Conservation (phyloP, 2,797 vertebrate species). For the Tarsius wallacei region DNA sequence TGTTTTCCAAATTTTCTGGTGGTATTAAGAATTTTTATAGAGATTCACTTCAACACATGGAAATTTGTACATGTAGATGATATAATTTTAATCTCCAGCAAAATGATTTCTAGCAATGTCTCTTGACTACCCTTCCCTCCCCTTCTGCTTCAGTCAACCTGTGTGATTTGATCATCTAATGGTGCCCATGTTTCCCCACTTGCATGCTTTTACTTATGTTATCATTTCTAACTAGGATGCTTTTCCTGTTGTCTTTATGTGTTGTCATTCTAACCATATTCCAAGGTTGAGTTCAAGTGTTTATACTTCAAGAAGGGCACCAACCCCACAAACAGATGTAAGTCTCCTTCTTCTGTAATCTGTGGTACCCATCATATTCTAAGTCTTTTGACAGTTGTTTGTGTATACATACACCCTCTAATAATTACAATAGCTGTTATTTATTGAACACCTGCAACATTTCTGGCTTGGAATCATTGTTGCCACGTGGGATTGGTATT, state of each 20-base stretch:
- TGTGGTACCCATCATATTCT: not conserved
- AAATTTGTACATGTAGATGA: constrained; percentile 46
- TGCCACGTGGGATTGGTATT: not conserved
- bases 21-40: constrained; percentile 49
- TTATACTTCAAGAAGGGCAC: not conserved
- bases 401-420: not conserved
- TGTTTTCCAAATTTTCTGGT: constrained; percentile 81
- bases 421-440: not conserved
- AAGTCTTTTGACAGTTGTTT: not conserved
- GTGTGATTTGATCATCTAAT: not conserved
- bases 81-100: constrained; percentile 40
- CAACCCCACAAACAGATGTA: not conserved
- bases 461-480: not conserved
- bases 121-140: not conserved
- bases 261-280: constrained; percentile 48
- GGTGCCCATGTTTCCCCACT: not conserved
- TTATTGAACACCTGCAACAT: not conserved
- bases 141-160: not conserved
- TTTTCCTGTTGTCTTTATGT: constrained; percentile 12
- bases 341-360: not conserved
- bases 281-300: not conserved
- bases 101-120: constrained; percentile 10
- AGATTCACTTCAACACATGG: constrained; percentile 7
- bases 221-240: constrained; percentile 36
- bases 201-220: not conserved